Evolutionary conservation across 2,797 vertebrate species (phyloP), one percentile per base, ranked within the genome.

Genomic region (Antrozous pallidus): DNA sequence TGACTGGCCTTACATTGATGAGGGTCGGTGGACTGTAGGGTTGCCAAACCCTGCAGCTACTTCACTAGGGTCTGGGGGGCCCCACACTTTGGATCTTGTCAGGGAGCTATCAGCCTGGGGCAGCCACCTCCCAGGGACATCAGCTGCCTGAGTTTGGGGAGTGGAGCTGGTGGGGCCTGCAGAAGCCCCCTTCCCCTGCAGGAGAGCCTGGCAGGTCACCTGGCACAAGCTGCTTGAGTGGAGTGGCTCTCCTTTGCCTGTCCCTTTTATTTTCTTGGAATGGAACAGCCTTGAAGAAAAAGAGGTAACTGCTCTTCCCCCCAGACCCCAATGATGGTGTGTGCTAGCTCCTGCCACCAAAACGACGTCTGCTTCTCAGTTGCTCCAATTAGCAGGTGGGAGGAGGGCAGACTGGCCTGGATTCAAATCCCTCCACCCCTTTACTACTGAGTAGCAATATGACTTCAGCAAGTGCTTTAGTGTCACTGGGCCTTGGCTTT

Each of bases 271-370:
- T 79, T 93, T 56, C 56, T 51, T 94, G 40, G 22, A 96, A 61
- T 36, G 54, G 73, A 93, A 81, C n/a, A 45, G 75, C 63, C 56
- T 58, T 28, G 51, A 26, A 42, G 71, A 54, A 82, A 77, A 58
- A 73, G 54, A 83, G 88, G 56, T 75, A 71, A 58, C 77, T 85
- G 82, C 77, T 92, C 78, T 94, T 95, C 94, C 71, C 69, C 49
- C 65, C 38, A 40, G 42, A n/a, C 47, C 8, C 67, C 67, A 14
- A 13, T 0, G 2, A 20, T 2, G 28, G 51, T 1, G 0, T 33
- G 71, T 93, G 95, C 88, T 47, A 36, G 20, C 71, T 94, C 67
- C 91, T 95, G 86, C 77, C 47, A 74, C 63, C 77, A 38, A 31
- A 89, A 81, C 2, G 31, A 81, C 80, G 49, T 70, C 80, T 95